A percentile compares a stretch with the other conserved stretches of the same genome.
These are phyloP conservation scores for Leucozona laternaria DNA, from an alignment of 2,888 invertebrate genomes.

Conservation along the genomic window DNA sequence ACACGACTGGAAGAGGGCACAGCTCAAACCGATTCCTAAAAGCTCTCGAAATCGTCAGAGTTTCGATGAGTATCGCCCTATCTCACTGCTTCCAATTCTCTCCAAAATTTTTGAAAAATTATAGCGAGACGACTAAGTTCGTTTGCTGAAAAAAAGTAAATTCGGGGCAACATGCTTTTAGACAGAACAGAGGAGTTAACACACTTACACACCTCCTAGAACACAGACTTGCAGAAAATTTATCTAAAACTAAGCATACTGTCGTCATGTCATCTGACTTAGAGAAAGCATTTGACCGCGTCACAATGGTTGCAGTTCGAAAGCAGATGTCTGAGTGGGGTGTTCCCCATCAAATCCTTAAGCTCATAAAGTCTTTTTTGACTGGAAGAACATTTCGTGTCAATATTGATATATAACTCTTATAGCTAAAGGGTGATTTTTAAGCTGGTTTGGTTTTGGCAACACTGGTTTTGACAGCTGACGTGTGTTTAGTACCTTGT, in stretches of 20 bases:
- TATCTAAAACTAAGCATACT: neutral
- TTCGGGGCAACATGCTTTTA: conserved; percentile 11
- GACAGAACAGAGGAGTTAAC: neutral
- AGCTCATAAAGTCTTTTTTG: neutral
- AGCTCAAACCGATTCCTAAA: conserved; percentile 14
- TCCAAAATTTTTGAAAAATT: conserved; percentile 14
- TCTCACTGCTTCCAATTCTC: conserved; percentile 17
- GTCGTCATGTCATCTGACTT: neutral
- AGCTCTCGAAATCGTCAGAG: neutral
- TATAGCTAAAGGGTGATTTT: no score
- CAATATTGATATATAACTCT: neutral
- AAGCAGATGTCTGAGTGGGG: neutral
- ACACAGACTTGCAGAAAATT: neutral
- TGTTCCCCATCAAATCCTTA: neutral
- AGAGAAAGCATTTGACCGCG: neutral
- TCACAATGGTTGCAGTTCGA: neutral
- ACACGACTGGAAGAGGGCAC: conserved; percentile 15
- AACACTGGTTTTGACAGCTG: no score
- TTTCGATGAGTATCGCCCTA: neutral
- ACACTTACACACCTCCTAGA: neutral
- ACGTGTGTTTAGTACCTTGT: no score
- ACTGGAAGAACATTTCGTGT: neutral
- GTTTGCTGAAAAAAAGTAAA: neutral
- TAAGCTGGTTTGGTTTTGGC: no score
- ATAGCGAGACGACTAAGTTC: conserved; percentile 17